Evolutionary conservation across 1,140 invertebrate genomes (phyloP).

Genomic region (Lucilia sericata): DNA sequence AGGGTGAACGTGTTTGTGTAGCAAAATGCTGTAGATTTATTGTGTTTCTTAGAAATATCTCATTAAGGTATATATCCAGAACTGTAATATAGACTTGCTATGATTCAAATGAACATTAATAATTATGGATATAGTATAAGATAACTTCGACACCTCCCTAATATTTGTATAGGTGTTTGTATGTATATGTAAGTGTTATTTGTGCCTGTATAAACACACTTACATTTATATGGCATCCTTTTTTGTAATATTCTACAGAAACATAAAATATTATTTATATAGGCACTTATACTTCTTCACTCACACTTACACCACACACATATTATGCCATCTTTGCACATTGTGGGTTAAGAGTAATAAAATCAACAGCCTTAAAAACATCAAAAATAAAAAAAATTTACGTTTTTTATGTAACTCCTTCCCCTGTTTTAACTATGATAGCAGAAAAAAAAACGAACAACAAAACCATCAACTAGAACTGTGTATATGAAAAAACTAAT

Average conservation of each 20-base stretch:
- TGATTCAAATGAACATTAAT: too few relatives aligned
- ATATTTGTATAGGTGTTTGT: not conserved
- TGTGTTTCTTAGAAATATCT: too few relatives aligned
- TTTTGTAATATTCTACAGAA: not conserved
- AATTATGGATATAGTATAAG: too few relatives aligned
- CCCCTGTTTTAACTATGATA: not conserved
- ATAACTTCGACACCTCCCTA: too few relatives aligned
- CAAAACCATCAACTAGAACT: not conserved
- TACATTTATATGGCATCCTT: not conserved
- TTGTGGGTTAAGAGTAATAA: conserved; percentile 26
- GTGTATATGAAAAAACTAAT: too few relatives aligned
- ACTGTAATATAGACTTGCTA: too few relatives aligned
- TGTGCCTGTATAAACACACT: not conserved
- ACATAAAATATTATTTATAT: conserved; percentile 7
- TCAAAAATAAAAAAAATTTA: conserved; percentile 2
- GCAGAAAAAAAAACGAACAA: not conserved
- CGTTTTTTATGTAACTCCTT: not conserved
- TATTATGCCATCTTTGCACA: not conserved
- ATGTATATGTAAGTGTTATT: not conserved
- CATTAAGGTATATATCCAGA: too few relatives aligned
- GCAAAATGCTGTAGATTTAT: too few relatives aligned
- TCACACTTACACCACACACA: not conserved
- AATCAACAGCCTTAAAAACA: conserved; percentile 15
- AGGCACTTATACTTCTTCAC: not conserved
- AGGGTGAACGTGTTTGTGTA: too few relatives aligned